These are phyloP conservation scores for Bursaphelenchus mucronatus DNA, from an alignment of 1,140 invertebrate genomes.

Conservation along the genomic window DNA sequence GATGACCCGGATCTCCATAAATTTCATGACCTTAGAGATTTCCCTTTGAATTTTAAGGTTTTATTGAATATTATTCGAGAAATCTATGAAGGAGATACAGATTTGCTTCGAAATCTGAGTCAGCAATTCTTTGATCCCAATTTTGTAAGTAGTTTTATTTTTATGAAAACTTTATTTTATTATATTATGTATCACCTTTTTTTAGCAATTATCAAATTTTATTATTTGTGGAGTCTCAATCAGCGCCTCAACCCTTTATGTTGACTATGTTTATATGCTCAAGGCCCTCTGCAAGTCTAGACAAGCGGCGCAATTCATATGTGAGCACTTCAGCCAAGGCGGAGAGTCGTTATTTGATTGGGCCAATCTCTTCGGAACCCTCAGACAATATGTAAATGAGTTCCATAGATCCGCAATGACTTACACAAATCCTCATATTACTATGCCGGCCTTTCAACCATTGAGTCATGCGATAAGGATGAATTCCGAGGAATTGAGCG, in stretches of 20 bases:
- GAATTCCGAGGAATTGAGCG: neutral
- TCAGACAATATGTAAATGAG: conserved; percentile 7
- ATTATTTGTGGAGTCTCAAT: conserved; percentile 4
- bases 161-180: neutral
- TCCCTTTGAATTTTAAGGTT: conserved; percentile 14
- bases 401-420: neutral
- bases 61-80: conserved; percentile 2
- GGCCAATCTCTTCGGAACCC: conserved; percentile 4
- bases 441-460: neutral
- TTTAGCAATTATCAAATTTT: conserved; percentile 6
- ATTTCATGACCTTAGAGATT: neutral
- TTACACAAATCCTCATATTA: neutral
- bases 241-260: conserved; percentile 1
- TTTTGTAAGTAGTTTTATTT: conserved; percentile 4
- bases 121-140: conserved; percentile 13
- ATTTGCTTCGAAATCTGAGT: neutral
- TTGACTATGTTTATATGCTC: conserved; percentile 15
- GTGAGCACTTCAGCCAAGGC: conserved; percentile 5
- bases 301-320: conserved; percentile 2
- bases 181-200: neutral
- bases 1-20: no score
- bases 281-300: conserved; percentile 12
- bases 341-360: conserved; percentile 14
- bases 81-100: conserved; percentile 9
- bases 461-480: conserved; percentile 6